Percentiles rank a stretch among this genome's conserved stretches.
Conservation (phyloP, 2,888 invertebrate species). For the Phorcus lineatus region DNA sequence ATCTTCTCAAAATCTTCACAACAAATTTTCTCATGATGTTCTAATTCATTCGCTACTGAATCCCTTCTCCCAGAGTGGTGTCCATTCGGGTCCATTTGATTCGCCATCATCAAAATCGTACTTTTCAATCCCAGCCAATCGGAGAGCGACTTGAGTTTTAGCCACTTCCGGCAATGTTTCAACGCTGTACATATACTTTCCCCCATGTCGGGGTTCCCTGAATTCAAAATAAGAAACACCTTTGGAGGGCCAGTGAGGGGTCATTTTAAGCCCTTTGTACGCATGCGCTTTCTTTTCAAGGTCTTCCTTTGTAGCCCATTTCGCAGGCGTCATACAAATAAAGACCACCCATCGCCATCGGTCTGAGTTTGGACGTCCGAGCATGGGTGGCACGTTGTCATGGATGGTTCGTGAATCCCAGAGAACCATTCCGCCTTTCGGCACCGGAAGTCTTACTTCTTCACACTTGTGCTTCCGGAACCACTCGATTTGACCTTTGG, state of each 20-base stretch:
- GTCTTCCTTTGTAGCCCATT: conserved; percentile 55
- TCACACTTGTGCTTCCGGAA: conserved; percentile 45
- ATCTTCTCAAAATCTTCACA: too few species aligned
- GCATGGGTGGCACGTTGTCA: conserved; percentile 53
- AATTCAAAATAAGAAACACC: conserved; percentile 11
- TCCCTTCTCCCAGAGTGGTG: conserved; percentile 2
- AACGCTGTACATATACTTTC: too few species aligned
- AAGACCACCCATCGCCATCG: conserved; percentile 60
- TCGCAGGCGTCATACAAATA: conserved; percentile 62
- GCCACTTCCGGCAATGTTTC: conserved; percentile 45
- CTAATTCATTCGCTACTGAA: too few species aligned
- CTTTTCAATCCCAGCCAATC: conserved; percentile 44
- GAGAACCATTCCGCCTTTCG: conserved; percentile 64
- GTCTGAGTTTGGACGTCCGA: conserved; percentile 43
- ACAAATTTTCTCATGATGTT: too few species aligned
- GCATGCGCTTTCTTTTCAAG: conserved; percentile 44
- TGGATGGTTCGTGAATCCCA: conserved; percentile 66
- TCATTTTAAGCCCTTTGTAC: conserved; percentile 47
- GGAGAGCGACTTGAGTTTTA: conserved; percentile 45
- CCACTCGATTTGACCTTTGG: conserved; percentile 40
- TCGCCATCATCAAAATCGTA: conserved; percentile 55
- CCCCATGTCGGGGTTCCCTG: too few species aligned
- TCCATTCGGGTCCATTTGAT: conserved; percentile 45
- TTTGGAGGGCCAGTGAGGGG: conserved; percentile 57
- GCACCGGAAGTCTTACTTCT: conserved; percentile 50